Percentiles rank a stretch among this genome's conserved stretches.
phyloP scores from a whole-genome alignment of 1,140 invertebrate species.

The Lasaia peninsularis region DNA sequence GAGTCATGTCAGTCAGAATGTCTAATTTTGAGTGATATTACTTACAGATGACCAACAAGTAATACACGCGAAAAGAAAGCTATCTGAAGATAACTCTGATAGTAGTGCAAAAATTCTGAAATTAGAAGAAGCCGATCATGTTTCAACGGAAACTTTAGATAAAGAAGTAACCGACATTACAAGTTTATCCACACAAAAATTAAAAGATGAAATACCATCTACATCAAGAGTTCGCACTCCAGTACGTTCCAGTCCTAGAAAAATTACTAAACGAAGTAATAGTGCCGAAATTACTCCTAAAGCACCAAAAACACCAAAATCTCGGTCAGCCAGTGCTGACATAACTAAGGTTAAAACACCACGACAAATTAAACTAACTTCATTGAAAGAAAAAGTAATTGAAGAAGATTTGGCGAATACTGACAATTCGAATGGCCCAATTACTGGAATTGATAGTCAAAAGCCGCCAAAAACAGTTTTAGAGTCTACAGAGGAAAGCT shows the following conservation, averaged over 20 bases:
- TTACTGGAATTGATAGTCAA: conserved; percentile 49
- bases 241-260: conserved; percentile 50
- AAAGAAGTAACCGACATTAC: conserved; percentile 63
- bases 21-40: conserved; percentile 2
- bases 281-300: conserved; percentile 48
- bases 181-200: conserved; percentile 35
- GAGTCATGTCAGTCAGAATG: neutral
- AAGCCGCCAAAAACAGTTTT: conserved; percentile 40
- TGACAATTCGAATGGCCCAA: conserved; percentile 38
- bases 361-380: conserved; percentile 30
- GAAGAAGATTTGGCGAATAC: conserved; percentile 26
- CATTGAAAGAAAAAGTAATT: conserved; percentile 26
- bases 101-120: conserved; percentile 53
- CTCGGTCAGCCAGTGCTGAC: conserved; percentile 56
- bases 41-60: conserved; percentile 25
- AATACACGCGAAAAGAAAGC: conserved; percentile 45
- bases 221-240: conserved; percentile 50
- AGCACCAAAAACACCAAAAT: conserved; percentile 55
- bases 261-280: conserved; percentile 50
- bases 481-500: conserved; percentile 39
- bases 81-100: conserved; percentile 43
- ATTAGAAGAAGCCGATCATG: conserved; percentile 38
- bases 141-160: conserved; percentile 51
- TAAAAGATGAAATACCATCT: conserved; percentile 43
- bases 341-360: conserved; percentile 49